Evolutionary conservation across 92 coral and sea anemone genomes (phyloP).

Genomic region (Hydrozoanthus gracilis): DNA sequence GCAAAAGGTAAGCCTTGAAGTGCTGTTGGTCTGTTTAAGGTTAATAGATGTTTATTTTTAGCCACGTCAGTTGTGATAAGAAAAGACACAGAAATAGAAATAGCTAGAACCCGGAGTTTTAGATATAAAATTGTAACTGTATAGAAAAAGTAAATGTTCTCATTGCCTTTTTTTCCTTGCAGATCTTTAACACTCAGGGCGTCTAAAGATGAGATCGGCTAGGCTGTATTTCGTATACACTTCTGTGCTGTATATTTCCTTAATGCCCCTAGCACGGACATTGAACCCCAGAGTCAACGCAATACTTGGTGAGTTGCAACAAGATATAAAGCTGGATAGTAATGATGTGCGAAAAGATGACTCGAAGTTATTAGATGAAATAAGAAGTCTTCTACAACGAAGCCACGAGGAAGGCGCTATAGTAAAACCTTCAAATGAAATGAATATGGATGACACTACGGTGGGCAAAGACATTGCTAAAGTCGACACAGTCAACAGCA

Average conservation of each 20-base stretch:
- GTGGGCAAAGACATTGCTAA: neutral
- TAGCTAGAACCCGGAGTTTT: neutral
- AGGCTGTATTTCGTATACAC: neutral
- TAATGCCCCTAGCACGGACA: neutral
- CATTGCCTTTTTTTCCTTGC: neutral
- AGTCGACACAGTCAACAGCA: slow-evolving; percentile 7
- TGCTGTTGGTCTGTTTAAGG: neutral
- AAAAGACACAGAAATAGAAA: too few species aligned
- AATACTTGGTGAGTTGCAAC: neutral
- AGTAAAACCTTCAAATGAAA: neutral
- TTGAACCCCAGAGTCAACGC: neutral
- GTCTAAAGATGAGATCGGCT: neutral
- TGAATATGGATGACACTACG: neutral
- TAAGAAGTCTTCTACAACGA: neutral
- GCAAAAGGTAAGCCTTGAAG: too few species aligned
- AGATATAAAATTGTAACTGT: neutral
- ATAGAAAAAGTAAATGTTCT: neutral
- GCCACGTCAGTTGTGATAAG: neutral
- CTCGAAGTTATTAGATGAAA: neutral
- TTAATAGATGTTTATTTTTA: neutral
- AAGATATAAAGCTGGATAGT: neutral
- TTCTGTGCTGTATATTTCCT: neutral
- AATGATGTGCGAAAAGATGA: neutral
- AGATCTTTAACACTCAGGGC: neutral
- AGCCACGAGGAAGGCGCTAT: neutral